Base-by-base conservation (phyloP, 2,113 vertebrate genomes). In the Physeter macrocephalus region DNA sequence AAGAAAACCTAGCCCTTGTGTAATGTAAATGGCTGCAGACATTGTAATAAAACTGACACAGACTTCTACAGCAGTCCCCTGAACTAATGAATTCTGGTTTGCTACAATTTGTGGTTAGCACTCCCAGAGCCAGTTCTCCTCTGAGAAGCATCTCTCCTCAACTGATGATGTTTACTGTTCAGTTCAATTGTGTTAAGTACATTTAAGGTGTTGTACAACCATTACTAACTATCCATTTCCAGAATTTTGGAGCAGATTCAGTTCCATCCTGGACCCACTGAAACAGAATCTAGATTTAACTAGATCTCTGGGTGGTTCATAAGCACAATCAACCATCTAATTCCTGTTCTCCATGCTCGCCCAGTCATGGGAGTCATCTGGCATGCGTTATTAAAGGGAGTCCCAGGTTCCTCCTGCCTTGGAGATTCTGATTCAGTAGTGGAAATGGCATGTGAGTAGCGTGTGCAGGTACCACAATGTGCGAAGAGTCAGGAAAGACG, bases 31-130 rank as follows among this genome's bases (percentile, higher is more conserved):
- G 62, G 57, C 62, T 89, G 17, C 43, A 62, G 72, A 83, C 12
- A 1, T 9, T 89, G 43, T 91, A 74, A 84, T 82, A 74, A 94
- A 91, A 91, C 29, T 74, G 49, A 83, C 10, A 4, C 0, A 31
- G 78, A 81, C 36, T 74, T n/a, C 54, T 15, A 43, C 1, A 52
- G 43, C 34, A 66, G 27, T 31, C 61, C 71, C 57, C 43, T 29
- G 27, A 90, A 94, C 54, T 52, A 88, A 88, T 72, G 71, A 49
- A 85, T 90, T 95, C 96, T 57, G 77, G 36, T 39, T 88, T 66
- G 71, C 61, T 86, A 9, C 23, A 85, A 66, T 52, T 34, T 36
- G 71, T 62, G 23, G 39, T 75, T 77, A 49, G 36, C 11, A 3
- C 23, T 66, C 12, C 34, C 59, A 57, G 34, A 81, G 57, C 31